Conservation (phyloP, 2,888 invertebrate species). For the Lepeophtheirus nordmannii region DNA sequence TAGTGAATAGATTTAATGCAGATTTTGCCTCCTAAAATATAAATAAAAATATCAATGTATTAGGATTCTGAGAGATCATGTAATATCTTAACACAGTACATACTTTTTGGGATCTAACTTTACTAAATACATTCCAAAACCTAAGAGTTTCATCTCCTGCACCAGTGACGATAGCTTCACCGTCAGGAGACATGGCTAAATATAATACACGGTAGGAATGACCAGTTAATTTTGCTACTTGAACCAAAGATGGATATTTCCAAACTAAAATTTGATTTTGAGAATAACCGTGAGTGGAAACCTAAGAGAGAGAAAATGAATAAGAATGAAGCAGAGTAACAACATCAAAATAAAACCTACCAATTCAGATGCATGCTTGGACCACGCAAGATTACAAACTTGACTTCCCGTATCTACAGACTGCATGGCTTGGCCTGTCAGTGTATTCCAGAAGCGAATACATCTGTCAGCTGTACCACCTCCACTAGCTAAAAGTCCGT, state of each 20-base stretch:
- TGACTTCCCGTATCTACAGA: conserved; percentile 94
- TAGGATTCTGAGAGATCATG: background rate
- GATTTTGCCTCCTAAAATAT: conserved; percentile 60
- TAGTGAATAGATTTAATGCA: conserved; percentile 76
- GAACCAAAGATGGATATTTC: conserved; percentile 93
- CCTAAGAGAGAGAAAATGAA: background rate
- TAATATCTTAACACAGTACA: conserved; percentile 21
- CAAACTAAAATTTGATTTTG: conserved; percentile 97
- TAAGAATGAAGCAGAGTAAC: conserved; percentile 26
- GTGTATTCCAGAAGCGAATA: conserved; percentile 94
- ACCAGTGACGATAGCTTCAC: conserved; percentile 95
- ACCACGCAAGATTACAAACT: conserved; percentile 95
- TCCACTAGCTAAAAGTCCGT: conserved; percentile 84
- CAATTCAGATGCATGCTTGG: conserved; percentile 90
- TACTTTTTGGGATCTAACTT: conserved; percentile 72
- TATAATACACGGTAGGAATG: conserved; percentile 91
- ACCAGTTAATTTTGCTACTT: conserved; percentile 89
- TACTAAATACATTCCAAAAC: conserved; percentile 98
- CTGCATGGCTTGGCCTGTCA: conserved; percentile 95
- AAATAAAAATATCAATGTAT: conserved; percentile 25
- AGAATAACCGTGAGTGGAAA: conserved; percentile 90
- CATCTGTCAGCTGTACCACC: conserved; percentile 96
- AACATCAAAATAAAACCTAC: conserved; percentile 38
- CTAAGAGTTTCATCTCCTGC: conserved; percentile 94
- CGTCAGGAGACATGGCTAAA: conserved; percentile 89